Conservation (phyloP, 2,888 invertebrate genomes). For the Dorcus parallelipipedus region DNA sequence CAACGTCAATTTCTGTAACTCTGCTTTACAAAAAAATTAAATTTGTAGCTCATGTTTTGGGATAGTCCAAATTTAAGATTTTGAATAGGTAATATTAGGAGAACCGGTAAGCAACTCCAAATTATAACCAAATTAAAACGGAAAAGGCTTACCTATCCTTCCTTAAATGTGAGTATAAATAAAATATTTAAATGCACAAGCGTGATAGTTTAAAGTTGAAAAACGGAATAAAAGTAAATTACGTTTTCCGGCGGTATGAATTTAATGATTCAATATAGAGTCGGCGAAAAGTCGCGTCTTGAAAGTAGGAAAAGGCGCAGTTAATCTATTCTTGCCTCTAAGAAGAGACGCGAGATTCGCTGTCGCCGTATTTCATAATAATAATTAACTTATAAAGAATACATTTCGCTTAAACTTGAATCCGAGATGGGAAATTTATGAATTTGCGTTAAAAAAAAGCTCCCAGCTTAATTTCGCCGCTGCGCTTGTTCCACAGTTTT, state of each 20-base stretch:
- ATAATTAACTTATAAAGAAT: conserved; percentile 32
- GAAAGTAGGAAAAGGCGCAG: conserved; percentile 7
- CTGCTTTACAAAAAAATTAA: no score
- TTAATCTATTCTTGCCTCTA: conserved; percentile 18
- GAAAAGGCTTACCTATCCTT: no score
- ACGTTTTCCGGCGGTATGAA: neutral
- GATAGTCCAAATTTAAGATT: no score
- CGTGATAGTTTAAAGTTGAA: no score
- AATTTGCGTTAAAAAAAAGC: conserved; percentile 20
- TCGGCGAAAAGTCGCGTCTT: conserved; percentile 8
- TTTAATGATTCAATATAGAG: conserved; percentile 18
- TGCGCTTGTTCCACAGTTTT: conserved; percentile 15
- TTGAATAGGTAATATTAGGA: no score
- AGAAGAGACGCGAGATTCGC: conserved; percentile 9
- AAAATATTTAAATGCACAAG: no score
- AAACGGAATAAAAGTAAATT: no score
- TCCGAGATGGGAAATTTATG: conserved; percentile 21
- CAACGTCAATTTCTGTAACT: no score
- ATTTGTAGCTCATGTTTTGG: no score
- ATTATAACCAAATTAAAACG: no score
- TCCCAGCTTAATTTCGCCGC: conserved; percentile 13
- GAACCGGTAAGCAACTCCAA: no score
- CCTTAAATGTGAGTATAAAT: no score
- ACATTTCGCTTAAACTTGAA: conserved; percentile 22
- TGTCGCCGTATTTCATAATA: conserved; percentile 32